phyloP scores from a whole-genome alignment of 2,113 vertebrate genomes.

The Eleginops maclovinus region DNA sequence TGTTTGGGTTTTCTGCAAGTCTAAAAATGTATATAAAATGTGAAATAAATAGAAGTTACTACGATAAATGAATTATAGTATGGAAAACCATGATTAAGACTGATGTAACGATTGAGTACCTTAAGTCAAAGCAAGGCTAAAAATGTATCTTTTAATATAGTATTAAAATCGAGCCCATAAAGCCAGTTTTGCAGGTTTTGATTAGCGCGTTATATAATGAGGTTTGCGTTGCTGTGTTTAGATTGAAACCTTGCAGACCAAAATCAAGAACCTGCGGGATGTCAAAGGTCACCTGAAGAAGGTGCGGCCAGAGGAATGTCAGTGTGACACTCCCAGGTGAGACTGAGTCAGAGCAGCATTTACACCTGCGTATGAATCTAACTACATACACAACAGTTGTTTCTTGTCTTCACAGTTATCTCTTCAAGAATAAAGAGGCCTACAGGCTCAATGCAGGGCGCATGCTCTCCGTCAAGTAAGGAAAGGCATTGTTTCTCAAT shows the following conservation, averaged over 20 bases:
- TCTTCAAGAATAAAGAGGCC: slow-evolving; percentile 86
- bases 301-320: slow-evolving; percentile 93
- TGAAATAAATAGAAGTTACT: too few species aligned
- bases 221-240: slow-evolving; percentile 54
- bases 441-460: slow-evolving; percentile 84
- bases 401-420: slow-evolving; percentile 82
- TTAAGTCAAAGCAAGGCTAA: too few species aligned
- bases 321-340: slow-evolving; percentile 90
- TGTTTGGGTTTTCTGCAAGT: too few species aligned
- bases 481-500: background rate
- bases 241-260: slow-evolving; percentile 98
- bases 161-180: background rate
- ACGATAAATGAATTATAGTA: too few species aligned
- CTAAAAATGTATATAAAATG: too few species aligned
- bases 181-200: background rate
- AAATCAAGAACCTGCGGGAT: slow-evolving; percentile 96
- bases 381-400: background rate
- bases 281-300: slow-evolving; percentile 96
- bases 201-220: background rate
- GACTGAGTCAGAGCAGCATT: background rate
- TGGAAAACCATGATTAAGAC: too few species aligned
- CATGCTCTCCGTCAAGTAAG: slow-evolving; percentile 89
- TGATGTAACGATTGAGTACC: too few species aligned
- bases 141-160: too few species aligned
- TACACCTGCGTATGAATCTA: background rate